Evolutionary conservation across 2,888 invertebrate genomes (phyloP), one percentile per base, ranked within the genome.

Genomic region (Chrysomela aeneicollis): DNA sequence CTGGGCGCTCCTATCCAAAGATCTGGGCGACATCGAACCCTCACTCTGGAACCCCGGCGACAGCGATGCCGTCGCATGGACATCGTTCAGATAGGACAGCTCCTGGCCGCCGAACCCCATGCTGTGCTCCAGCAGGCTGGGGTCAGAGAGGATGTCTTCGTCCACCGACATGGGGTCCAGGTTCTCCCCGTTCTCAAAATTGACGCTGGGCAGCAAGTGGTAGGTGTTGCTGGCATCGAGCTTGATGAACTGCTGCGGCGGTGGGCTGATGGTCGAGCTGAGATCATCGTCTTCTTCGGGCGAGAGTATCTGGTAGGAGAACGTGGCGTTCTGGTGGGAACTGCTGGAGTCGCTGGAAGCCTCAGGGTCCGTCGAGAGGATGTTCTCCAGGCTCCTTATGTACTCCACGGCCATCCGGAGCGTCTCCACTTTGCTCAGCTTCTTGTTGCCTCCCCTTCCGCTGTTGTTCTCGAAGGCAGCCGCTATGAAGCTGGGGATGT

Each of bases 391-490:
- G 68, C 92, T 92, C 69, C 92, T 84, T 69, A 95, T 95, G 77
- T 95, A 95, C 77, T 95, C 94, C 0, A 95, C 94, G 6, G 95
- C 95, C 90, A 94, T 94, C 53, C 93, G 86, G 47, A 95, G 82
- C 0, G 95, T 95, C 83, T 95, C 95, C 1, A 94, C 94, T 85
- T 94, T 94, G 75, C 92, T 92, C 4, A 93, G 83, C 77, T 94
- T 94, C 77, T 93, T 94, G 72, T 88, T 88, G 0, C 87, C 85
- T 21, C 91, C 90, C 70, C 89, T 83, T 17, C 89, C 89, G 47
- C 87, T 87, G 63, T 89, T 90, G 5, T 88, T 78, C 68, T 82
- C 90, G 68, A 89, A 91, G 0, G 87, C 87, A 58, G 89, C 85
- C 0, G 92, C 92, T 0, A 93, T 91, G 78, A 92, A 91, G 60